Evolutionary conservation across 2,113 vertebrate genomes (phyloP).

Genomic region (Aldabrachelys gigantea): DNA sequence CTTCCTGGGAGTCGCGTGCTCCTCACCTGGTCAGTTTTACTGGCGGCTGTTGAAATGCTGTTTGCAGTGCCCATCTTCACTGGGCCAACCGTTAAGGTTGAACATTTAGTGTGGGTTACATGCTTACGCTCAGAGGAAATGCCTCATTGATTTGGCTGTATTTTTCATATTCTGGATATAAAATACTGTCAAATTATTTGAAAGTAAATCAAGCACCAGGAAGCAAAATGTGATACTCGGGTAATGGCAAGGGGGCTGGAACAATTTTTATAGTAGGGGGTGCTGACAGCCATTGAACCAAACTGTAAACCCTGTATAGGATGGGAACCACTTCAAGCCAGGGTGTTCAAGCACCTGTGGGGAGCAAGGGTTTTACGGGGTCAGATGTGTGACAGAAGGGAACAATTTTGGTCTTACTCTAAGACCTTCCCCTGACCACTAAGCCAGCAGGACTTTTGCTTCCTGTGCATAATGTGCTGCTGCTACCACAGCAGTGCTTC

Average conservation of each 20-base stretch:
- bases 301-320: no score
- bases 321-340: no score
- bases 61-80: not conserved
- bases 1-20: not conserved
- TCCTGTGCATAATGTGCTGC: not conserved
- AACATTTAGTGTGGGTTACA: not conserved
- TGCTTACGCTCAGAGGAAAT: not conserved
- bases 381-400: not conserved
- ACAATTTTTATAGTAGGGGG: no score
- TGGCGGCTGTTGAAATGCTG: not conserved
- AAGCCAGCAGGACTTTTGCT: not conserved
- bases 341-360: no score
- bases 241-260: no score
- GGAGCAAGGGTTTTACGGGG: not conserved
- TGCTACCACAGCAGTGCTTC: not conserved
- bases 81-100: not conserved
- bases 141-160: not conserved
- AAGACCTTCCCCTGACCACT: not conserved
- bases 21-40: not conserved
- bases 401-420: not conserved
- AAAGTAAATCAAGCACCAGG: no score
- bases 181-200: not conserved
- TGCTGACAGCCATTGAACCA: no score
- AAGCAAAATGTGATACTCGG: not conserved
- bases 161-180: not conserved